Percentiles rank a stretch among this genome's conserved stretches.
These are phyloP conservation scores for Brachypodius melanocephalos DNA, from an alignment of 2,113 vertebrate species.

Conservation along the genomic window DNA sequence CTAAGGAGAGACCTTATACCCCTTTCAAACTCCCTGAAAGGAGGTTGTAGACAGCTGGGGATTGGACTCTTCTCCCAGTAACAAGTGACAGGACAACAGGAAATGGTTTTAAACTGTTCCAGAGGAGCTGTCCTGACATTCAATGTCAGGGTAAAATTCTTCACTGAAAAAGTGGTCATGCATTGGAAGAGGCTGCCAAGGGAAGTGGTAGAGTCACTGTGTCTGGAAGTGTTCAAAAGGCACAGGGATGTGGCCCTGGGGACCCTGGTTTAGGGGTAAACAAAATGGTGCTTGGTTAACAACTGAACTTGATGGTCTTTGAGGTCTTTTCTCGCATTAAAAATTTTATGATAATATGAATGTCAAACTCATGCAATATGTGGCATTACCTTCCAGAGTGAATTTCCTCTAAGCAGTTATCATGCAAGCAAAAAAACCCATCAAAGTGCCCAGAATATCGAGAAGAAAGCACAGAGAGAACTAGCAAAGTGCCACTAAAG, in stretches of 20 bases:
- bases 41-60: not conserved
- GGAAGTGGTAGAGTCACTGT: not conserved
- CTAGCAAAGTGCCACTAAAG: not conserved
- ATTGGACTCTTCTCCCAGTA: not conserved
- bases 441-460: not conserved
- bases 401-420: not conserved
- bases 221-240: not conserved
- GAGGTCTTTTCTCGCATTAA: not conserved
- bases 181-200: not conserved
- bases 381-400: not conserved
- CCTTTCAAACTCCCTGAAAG: not conserved
- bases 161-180: not conserved
- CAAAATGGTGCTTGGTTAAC: not conserved
- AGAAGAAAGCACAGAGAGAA: not conserved
- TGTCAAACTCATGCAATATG: fast-evolving
- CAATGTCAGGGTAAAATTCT: fast-evolving
- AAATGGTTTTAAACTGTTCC: not conserved
- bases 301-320: not conserved
- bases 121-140: not conserved
- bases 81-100: not conserved
- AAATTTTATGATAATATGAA: not conserved
- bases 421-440: not conserved
- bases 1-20: not conserved
- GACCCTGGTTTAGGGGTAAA: not conserved
- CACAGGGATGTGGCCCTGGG: not conserved